Evolutionary conservation across 2,797 vertebrate species (phyloP).

Genomic region (Microctenopoma stevenorrisi): DNA sequence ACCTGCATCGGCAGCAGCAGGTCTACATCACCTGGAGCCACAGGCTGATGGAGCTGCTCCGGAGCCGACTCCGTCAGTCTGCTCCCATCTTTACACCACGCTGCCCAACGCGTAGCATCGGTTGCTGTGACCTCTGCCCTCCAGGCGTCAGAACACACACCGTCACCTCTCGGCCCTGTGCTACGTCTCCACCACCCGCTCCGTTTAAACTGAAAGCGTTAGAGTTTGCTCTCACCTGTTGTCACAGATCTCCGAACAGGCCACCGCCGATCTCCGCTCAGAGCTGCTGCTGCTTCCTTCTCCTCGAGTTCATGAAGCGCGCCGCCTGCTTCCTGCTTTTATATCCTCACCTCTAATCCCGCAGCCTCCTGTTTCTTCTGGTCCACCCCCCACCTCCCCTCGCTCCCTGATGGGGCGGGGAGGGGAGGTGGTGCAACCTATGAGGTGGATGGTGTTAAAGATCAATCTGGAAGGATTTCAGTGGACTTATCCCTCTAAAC

Average conservation of each 20-base stretch:
- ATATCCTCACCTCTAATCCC: conserved; percentile 71
- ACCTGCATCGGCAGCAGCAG: conserved; percentile 12
- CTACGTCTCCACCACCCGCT: no score
- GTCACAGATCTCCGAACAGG: conserved; percentile 54
- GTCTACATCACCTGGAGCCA: conserved; percentile 8
- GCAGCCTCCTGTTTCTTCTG: conserved; percentile 48
- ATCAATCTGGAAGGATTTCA: conserved; percentile 64
- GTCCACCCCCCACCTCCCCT: neutral
- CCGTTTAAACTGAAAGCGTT: no score
- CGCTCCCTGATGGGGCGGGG: no score
- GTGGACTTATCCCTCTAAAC: conserved; percentile 66
- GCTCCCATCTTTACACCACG: no score
- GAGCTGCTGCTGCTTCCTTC: conserved; percentile 21
- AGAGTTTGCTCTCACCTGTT: conserved; percentile 64
- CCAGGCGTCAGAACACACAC: neutral
- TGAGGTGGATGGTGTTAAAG: conserved; percentile 50
- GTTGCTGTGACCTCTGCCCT: conserved; percentile 24
- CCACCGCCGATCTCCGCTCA: conserved; percentile 39
- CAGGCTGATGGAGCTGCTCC: no score
- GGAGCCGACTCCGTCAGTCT: neutral
- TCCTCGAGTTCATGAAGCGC: conserved; percentile 18
- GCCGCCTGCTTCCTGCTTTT: conserved; percentile 45
- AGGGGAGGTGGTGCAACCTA: neutral
- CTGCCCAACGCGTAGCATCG: conserved; percentile 43
- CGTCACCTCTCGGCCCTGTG: no score